Conservation (phyloP, 1,140 invertebrate species). For the Caenorhabditis tropicalis region DNA sequence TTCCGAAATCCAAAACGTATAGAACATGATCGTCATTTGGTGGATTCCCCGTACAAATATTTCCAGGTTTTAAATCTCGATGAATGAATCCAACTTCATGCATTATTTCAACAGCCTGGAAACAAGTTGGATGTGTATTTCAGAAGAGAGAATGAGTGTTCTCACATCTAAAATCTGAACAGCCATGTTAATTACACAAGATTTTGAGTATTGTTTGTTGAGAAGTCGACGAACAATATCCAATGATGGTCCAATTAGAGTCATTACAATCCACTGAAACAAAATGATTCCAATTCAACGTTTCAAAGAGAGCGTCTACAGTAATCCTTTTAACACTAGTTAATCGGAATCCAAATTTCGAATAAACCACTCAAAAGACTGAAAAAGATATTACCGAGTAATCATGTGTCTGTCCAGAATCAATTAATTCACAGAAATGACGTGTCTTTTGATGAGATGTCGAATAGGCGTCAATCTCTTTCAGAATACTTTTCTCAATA, state of each 20-base stretch:
- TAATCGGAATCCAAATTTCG: too few relatives aligned
- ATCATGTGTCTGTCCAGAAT: not conserved
- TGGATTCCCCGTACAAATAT: slow-evolving; percentile 22
- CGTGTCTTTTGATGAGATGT: not conserved
- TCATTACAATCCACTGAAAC: slow-evolving; percentile 32
- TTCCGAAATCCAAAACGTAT: slow-evolving; percentile 33
- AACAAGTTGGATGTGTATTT: not conserved
- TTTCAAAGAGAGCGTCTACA: too few relatives aligned
- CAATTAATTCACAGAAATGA: not conserved
- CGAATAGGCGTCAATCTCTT: not conserved
- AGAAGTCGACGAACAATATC: slow-evolving; percentile 1
- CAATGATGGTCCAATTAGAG: not conserved
- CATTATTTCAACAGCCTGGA: slow-evolving; percentile 19
- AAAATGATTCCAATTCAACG: not conserved
- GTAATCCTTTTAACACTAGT: too few relatives aligned
- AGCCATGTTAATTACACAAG: slow-evolving; percentile 14
- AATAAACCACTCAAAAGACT: too few relatives aligned
- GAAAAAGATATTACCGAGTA: not conserved
- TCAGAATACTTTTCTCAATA: slow-evolving; percentile 9
- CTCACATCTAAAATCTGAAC: slow-evolving; percentile 2
- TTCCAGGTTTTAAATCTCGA: slow-evolving; percentile 16
- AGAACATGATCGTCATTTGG: not conserved
- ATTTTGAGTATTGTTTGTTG: not conserved
- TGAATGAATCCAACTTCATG: slow-evolving; percentile 42
- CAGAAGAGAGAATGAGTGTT: not conserved